Evolutionary conservation across 1,140 invertebrate species (phyloP).

Genomic region (Drosophila tristis): DNA sequence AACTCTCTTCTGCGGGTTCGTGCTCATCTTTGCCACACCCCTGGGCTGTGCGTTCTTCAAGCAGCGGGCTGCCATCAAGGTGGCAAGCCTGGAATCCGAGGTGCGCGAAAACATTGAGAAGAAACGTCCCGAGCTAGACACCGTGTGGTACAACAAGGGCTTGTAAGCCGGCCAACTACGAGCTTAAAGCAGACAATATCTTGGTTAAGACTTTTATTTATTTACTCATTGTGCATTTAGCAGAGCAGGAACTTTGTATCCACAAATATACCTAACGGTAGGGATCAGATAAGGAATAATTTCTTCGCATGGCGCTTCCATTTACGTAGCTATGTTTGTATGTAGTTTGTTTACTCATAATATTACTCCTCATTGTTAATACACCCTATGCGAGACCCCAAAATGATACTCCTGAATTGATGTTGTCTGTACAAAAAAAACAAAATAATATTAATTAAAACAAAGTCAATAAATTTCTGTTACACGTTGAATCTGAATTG

Average conservation of each 20-base stretch:
- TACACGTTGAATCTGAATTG: conserved; percentile 21
- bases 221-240: conserved; percentile 57
- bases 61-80: conserved; percentile 87
- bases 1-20: conserved; percentile 89
- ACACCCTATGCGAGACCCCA: background rate
- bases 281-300: background rate
- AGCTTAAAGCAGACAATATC: conserved; percentile 64
- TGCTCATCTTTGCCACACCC: conserved; percentile 93
- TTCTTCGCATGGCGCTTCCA: background rate
- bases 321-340: background rate
- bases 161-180: conserved; percentile 81
- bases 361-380: conserved; percentile 4
- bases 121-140: conserved; percentile 83
- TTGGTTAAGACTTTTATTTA: conserved; percentile 42
- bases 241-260: conserved; percentile 23
- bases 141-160: conserved; percentile 87
- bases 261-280: background rate
- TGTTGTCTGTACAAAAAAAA: conserved; percentile 7
- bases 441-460: background rate
- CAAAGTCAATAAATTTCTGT: conserved; percentile 27
- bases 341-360: conserved; percentile 27
- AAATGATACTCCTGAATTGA: background rate
- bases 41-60: conserved; percentile 92
- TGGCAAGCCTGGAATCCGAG: conserved; percentile 86
- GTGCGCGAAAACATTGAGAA: conserved; percentile 85